Base-by-base conservation (phyloP, 2,888 invertebrate species). In the Macaria liturata region DNA sequence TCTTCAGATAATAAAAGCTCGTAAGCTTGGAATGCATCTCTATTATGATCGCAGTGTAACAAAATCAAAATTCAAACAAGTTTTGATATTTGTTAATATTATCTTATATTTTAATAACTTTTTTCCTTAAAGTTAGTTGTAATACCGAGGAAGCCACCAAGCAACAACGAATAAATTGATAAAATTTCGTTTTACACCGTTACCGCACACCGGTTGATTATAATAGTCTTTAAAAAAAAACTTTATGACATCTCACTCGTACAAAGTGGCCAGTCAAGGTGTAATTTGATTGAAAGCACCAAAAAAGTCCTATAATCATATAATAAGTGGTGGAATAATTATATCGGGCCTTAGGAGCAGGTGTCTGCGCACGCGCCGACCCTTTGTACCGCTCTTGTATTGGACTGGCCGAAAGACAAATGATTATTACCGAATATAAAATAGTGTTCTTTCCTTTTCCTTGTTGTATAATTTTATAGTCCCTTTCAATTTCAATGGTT, bases 211-310 rank as follows among this genome's bases (percentile, higher is more conserved):
- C 79, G 69, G 80, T 71, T 71, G 68, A 69, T 65, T 59, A 62
- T 62, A 69, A 78, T 81, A 78, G 83, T 73, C 68, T 65, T 64
- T 52, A 7, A 30, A 68, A 65, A 80, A 86, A 88, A 88, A 87
- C 84, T 77, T 67, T 87, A 88, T 88, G 91, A 91, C 91, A 91
- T 91, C 91, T 91, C 84, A 91, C 86, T 91, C 84, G 65, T 80
- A 81, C 84, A 78, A 87, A 88, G 84, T 86, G 83, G 81, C 80
- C 80, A 69, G 75, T 83, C 84, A 91, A 91, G 90, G 91, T 91
- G 91, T 91, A 91, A 91, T 91, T 91, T 90, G 91, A 91, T 91
- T 91, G 91, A 91, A 90, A 91, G 91, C 88, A 88, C 89, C 88
- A 91, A 91, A 91, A 91, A 91, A 90, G 83, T 88, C 83, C 84